Evolutionary conservation across 2,797 vertebrate genomes (phyloP).

Genomic region (Typhlichthys subterraneus): DNA sequence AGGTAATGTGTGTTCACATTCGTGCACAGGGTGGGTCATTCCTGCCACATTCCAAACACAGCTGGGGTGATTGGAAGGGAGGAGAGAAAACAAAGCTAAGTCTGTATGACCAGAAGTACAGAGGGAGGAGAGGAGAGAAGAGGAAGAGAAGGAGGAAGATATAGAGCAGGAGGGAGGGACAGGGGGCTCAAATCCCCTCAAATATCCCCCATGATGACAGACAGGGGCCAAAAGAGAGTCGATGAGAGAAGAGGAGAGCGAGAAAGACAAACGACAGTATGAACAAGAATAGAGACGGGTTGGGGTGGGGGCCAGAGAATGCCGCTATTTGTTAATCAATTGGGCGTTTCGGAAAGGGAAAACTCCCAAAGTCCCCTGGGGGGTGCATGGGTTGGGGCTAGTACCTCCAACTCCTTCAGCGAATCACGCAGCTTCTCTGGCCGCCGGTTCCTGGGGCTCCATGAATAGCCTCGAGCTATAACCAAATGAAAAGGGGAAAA

Average conservation of each 20-base stretch:
- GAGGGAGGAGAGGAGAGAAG: conserved; percentile 53
- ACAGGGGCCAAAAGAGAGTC: conserved; percentile 81
- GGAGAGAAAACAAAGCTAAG: conserved; percentile 32
- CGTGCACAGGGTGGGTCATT: conserved; percentile 61
- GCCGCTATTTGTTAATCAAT: conserved; percentile 86
- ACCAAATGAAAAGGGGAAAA: conserved; percentile 15
- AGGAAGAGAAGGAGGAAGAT: conserved; percentile 43
- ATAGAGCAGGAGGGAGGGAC: conserved; percentile 30
- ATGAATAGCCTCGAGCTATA: conserved; percentile 88
- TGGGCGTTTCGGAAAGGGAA: conserved; percentile 81
- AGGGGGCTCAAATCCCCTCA: conserved; percentile 81
- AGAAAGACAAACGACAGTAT: conserved; percentile 62
- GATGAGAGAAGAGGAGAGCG: conserved; percentile 72
- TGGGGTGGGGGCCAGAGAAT: conserved; percentile 75
- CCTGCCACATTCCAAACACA: conserved; percentile 74
- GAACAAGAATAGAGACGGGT: conserved; percentile 61
- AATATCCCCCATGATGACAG: conserved; percentile 94
- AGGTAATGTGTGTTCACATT: conserved; percentile 49
- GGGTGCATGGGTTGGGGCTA: conserved; percentile 63
- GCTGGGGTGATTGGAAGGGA: conserved; percentile 76
- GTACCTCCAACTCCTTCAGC: conserved; percentile 94
- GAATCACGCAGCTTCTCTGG: conserved; percentile 90
- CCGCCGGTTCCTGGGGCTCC: conserved; percentile 88
- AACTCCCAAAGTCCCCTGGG: conserved; percentile 74
- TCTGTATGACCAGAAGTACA: too few species aligned